These are phyloP conservation scores for Magallana ariakensis DNA, from an alignment of 1,140 invertebrate species.

Conservation along the genomic window DNA sequence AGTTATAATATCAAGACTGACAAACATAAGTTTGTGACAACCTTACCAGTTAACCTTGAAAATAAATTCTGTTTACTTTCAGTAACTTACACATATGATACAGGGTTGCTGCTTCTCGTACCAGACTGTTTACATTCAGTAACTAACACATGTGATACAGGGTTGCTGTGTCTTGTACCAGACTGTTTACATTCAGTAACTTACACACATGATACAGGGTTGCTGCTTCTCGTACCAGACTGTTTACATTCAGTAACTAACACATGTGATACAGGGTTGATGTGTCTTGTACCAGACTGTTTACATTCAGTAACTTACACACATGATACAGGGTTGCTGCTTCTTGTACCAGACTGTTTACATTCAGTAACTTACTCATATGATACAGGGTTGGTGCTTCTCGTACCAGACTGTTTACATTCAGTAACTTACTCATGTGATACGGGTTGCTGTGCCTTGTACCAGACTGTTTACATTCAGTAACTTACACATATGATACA, in stretches of 20 bases:
- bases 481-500: conserved; percentile 67
- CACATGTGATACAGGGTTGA: conserved; percentile 72
- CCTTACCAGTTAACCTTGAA: too few species aligned
- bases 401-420: conserved; percentile 74
- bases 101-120: conserved; percentile 72
- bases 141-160: conserved; percentile 68
- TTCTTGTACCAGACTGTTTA: conserved; percentile 73
- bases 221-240: conserved; percentile 72
- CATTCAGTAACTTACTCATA: conserved; percentile 66
- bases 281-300: conserved; percentile 70
- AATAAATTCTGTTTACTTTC: too few species aligned
- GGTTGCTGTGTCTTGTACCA: conserved; percentile 75
- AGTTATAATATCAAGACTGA: too few species aligned
- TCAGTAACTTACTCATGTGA: conserved; percentile 66
- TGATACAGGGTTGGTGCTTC: conserved; percentile 71
- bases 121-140: too few species aligned
- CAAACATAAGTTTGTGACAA: too few species aligned
- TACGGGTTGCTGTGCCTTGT: conserved; percentile 71
- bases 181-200: too few species aligned
- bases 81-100: conserved; percentile 65
- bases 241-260: conserved; percentile 62
- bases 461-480: too few species aligned
- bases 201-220: conserved; percentile 71
- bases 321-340: conserved; percentile 71
- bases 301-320: conserved; percentile 66